These are phyloP conservation scores for Xenopus borealis DNA, from an alignment of 2,113 vertebrate species.

Conservation along the genomic window DNA sequence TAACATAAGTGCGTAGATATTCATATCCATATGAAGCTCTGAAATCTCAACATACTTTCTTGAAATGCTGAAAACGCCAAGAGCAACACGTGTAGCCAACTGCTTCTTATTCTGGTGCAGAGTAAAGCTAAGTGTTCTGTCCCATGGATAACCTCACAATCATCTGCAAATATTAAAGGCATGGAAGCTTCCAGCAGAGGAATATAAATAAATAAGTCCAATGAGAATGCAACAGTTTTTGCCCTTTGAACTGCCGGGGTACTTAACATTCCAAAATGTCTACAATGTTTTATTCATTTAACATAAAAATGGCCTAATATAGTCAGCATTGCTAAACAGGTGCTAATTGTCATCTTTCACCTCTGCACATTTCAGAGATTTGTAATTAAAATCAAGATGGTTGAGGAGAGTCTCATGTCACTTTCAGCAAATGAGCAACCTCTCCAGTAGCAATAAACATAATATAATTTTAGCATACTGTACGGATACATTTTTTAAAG, in stretches of 20 bases:
- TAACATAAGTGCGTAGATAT: too few species aligned
- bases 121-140: too few species aligned
- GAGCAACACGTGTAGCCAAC: too few species aligned
- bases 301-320: constrained; percentile 3
- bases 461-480: too few species aligned
- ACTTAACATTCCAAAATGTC: constrained; percentile 25
- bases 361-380: constrained; percentile 7
- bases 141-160: too few species aligned
- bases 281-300: constrained; percentile 27
- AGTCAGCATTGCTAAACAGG: constrained; percentile 16
- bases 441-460: too few species aligned
- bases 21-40: too few species aligned
- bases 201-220: neutral
- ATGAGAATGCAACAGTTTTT: constrained; percentile 7
- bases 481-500: too few species aligned
- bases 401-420: neutral
- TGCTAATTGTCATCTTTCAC: constrained; percentile 29
- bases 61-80: too few species aligned
- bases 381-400: neutral
- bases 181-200: neutral
- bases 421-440: too few species aligned
- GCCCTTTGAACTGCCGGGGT: constrained; percentile 12
- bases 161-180: neutral
- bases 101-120: too few species aligned
- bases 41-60: too few species aligned